A percentile compares a stretch with the other conserved stretches of the same genome.
Evolutionary conservation across 1,140 invertebrate genomes (phyloP).

Genomic region (Hyposmocoma kahamanoa): DNA sequence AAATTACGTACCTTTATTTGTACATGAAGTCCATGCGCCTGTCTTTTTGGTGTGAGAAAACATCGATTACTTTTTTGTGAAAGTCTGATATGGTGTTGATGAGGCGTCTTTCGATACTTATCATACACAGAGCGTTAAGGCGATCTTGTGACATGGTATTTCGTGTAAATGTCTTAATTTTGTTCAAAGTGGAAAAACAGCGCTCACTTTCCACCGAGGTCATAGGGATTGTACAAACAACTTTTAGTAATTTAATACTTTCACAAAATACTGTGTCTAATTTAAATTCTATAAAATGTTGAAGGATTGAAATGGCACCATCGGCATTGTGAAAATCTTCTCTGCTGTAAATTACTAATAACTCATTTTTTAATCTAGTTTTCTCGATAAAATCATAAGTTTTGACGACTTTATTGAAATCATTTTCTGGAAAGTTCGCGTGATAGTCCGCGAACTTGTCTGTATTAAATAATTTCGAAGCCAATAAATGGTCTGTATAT

Average conservation of each 20-base stretch:
- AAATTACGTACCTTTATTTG: too few species aligned
- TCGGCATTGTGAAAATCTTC: conserved; percentile 13
- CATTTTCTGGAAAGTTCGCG: conserved; percentile 8
- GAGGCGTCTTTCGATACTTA: too few species aligned
- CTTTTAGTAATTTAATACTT: too few species aligned
- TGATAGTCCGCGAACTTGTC: conserved; percentile 8
- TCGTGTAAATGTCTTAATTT: background rate
- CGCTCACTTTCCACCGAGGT: too few species aligned
- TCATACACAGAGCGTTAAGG: too few species aligned
- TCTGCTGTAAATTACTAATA: conserved; percentile 10
- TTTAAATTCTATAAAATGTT: conserved; percentile 7
- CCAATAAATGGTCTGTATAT: conserved; percentile 1
- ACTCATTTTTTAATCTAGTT: conserved; percentile 9
- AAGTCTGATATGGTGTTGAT: too few species aligned
- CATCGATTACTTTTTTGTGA: too few species aligned
- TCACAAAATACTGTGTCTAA: too few species aligned
- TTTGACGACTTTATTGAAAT: conserved; percentile 8
- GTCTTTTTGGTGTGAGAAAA: too few species aligned
- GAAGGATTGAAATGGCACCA: conserved; percentile 9
- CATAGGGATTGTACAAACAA: too few species aligned
- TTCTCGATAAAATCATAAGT: conserved; percentile 13
- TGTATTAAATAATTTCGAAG: conserved; percentile 10
- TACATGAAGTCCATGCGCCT: too few species aligned
- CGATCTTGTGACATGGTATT: too few species aligned
- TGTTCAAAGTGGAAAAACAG: background rate